Evolutionary conservation across 1,140 invertebrate species (phyloP), one percentile per base, ranked within the genome.

Genomic region (Drosophila saltans): DNA sequence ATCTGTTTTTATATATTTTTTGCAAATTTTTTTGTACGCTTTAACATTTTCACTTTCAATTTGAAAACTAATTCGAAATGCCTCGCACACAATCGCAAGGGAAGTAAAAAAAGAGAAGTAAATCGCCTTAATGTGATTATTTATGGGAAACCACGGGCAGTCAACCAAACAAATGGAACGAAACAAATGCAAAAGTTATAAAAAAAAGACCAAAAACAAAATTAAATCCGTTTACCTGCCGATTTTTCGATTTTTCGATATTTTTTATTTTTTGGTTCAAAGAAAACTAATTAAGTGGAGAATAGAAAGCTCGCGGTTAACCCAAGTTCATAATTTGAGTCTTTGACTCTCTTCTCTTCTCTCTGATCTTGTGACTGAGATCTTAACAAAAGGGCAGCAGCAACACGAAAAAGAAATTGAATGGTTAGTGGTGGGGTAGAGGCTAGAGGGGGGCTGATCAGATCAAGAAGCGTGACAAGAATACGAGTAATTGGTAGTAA

Each of bases 261-360:
- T 52, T 43, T 40, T 52, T 43, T 60, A 8, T 6, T 26, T 57
- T 9, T 24, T 40, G 40, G 33, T 36, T 36, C 4, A 75, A 58
- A 77, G 48, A 75, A 73, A 86, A 88, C 83, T 86, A 86, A 86
- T 86, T 86, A 86, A 88, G 82, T 78, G 75, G 71, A 81, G 78
- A 83, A 86, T 83, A 80, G 82, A 86, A 86, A 86, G 84, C 80
- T 84, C 45, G 66, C 75, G 71, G 72, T 63, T 63, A 66, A 16
- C 16, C 66, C 45, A 2, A 48, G 74, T 67, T 64, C 59, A 75
- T 71, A 75, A 64, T 63, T 78, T 64, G 63, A 67, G 64, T 67
- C 80, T 70, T 52, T 43, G 39, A 52, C 45, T 26, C 6, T 7
- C 16, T 36, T 36, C 52, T 64, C 64, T 69, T 57, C 68, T 72